phyloP scores from a whole-genome alignment of 2,797 vertebrate genomes.

The Agapornis canus region DNA sequence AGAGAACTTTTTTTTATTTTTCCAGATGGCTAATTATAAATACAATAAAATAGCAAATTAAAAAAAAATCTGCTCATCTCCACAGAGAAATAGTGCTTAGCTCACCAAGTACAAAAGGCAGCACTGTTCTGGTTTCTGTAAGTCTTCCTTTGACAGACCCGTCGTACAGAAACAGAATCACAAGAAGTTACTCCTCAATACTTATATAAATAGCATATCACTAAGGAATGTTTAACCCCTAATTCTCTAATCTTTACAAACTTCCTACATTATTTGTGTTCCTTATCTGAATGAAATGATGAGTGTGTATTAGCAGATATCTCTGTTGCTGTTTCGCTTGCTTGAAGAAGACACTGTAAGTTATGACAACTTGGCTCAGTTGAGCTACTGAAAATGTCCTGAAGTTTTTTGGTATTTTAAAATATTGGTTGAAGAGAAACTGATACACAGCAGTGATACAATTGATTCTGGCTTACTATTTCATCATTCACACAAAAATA shows the following conservation, averaged over 20 bases:
- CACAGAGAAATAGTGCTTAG: conserved; percentile 66
- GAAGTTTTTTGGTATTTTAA: not conserved
- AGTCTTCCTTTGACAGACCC: conserved; percentile 8
- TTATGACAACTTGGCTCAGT: not conserved
- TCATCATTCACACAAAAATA: not conserved
- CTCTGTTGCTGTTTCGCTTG: not conserved
- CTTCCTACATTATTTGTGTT: conserved; percentile 1
- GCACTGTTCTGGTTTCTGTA: conserved; percentile 21
- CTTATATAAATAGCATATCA: conserved; percentile 19
- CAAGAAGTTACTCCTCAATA: conserved; percentile 6
- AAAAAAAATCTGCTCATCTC: conserved; percentile 61
- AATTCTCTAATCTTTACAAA: conserved; percentile 36
- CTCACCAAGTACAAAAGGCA: conserved; percentile 37
- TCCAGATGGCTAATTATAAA: conserved; percentile 75
- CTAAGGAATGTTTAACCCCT: conserved; percentile 2
- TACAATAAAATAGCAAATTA: conserved; percentile 72
- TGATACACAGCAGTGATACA: not conserved
- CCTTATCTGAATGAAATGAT: not conserved
- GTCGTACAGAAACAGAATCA: conserved; percentile 34
- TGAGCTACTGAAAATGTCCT: not conserved
- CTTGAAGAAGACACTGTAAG: not conserved
- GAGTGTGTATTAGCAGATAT: not conserved
- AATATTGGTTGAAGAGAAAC: not conserved
- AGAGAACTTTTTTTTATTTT: conserved; percentile 66
- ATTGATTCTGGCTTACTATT: not conserved